phyloP scores from a whole-genome alignment of 1,140 invertebrate species.

The Drosophila orena region DNA sequence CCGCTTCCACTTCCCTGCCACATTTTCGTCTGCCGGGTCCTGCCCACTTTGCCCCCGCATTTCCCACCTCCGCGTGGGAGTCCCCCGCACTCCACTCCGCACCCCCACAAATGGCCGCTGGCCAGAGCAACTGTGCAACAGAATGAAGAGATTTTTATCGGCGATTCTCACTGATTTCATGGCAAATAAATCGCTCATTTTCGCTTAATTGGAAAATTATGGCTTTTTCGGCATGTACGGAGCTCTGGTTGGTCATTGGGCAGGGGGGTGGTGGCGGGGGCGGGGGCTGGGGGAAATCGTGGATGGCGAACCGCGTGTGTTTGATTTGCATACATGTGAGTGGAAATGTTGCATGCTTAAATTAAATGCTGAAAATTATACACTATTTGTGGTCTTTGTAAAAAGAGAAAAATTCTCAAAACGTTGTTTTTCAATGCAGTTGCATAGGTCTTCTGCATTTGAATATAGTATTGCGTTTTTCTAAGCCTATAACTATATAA shows the following conservation, averaged over 20 bases:
- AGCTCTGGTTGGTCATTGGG: constrained; percentile 13
- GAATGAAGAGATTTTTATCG: constrained; percentile 85
- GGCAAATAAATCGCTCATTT: constrained; percentile 85
- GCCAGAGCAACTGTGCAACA: constrained; percentile 57
- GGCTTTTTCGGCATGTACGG: constrained; percentile 74
- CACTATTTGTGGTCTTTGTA: constrained; percentile 12
- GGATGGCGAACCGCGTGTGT: constrained; percentile 8
- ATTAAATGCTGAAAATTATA: constrained; percentile 42
- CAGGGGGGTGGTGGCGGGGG: not conserved
- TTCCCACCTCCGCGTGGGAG: constrained; percentile 1
- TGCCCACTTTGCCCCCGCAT: constrained; percentile 14
- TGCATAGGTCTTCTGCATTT: not conserved
- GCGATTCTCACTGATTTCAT: constrained; percentile 85
- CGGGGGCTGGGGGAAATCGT: not conserved
- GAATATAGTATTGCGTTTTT: constrained; percentile 19
- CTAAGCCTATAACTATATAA: too few relatives aligned
- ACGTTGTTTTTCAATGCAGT: constrained; percentile 3
- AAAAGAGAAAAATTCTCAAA: constrained; percentile 14
- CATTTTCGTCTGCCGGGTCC: constrained; percentile 17
- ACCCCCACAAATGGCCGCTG: constrained; percentile 36
- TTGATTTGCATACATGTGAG: constrained; percentile 45
- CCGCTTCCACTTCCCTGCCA: constrained; percentile 7
- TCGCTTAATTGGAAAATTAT: constrained; percentile 85
- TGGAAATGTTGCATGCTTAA: constrained; percentile 44
- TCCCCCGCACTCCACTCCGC: not conserved